phyloP scores from a whole-genome alignment of 2,888 invertebrate species.

The Heliconius ethilla region DNA sequence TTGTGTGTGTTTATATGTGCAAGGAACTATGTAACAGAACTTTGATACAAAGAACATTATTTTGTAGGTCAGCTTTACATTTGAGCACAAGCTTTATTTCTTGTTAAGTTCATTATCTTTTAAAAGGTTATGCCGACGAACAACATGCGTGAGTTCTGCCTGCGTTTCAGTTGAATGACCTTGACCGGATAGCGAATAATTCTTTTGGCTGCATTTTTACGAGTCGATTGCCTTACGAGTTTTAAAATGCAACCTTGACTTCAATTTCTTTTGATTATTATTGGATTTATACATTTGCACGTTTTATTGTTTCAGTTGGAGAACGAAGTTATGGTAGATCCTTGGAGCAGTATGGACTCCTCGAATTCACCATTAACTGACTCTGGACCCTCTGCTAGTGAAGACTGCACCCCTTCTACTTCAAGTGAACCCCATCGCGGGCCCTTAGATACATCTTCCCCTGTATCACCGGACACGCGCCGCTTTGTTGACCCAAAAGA shows the following conservation, averaged over 20 bases:
- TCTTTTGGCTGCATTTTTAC: constrained; percentile 58
- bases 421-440: constrained; percentile 69
- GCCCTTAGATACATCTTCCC: constrained; percentile 59
- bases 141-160: constrained; percentile 26
- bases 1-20: constrained; percentile 5
- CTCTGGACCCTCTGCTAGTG: constrained; percentile 78
- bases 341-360: constrained; percentile 82
- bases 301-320: constrained; percentile 78
- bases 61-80: not conserved
- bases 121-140: not conserved
- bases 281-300: constrained; percentile 20
- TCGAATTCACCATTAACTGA: constrained; percentile 79
- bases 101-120: not conserved
- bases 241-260: constrained; percentile 57
- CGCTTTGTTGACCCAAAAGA: constrained; percentile 67
- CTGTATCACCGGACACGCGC: constrained; percentile 64
- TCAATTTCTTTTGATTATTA: constrained; percentile 44
- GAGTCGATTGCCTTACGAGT: constrained; percentile 58
- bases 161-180: constrained; percentile 48
- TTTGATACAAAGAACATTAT: not conserved
- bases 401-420: constrained; percentile 77
- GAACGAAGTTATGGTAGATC: constrained; percentile 81
- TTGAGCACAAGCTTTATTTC: not conserved
- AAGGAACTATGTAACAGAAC: not conserved
- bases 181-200: constrained; percentile 60